Base-by-base conservation (phyloP, 2,113 vertebrate genomes). In the Dendropsophus ebraccatus region DNA sequence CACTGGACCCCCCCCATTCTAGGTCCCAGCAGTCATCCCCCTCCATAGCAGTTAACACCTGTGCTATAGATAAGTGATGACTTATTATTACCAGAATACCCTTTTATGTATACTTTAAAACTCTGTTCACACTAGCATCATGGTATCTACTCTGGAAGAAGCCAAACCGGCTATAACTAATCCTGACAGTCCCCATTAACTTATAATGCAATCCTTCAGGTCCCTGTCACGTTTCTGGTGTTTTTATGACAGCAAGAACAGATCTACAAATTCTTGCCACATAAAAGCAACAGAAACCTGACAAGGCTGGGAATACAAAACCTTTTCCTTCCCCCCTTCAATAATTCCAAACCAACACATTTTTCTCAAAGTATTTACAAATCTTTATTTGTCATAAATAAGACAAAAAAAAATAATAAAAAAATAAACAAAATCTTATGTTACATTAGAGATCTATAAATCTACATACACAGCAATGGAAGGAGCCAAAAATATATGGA, bases 311-410 rank as follows among this genome's bases (percentile, higher is more conserved):
- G 16, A 62, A 13, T 25, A 25, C 10, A n/a, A n/a, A n/a, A n/a
- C n/a, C n/a, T n/a, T n/a, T n/a, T n/a, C n/a, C n/a, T n/a, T n/a
- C n/a, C n/a, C n/a, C n/a, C n/a, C n/a, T n/a, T n/a, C n/a, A 13
- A 25, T 25, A 28, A 62, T 13, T 25, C 12, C 60, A 30, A 30
- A 28, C 25, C 14, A 16, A 13, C 25, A 3, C 4, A 11, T 12
- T 60, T n/a, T 60, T 11, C 11, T 6, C n/a, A 25, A 25, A n/a
- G 2, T 11, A 9, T 75, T 25, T 50, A 16, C 73, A 75, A n/a
- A 47, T 54, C 28, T 78, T 78, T 78, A 78, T 56, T 78, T 4
- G 1, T 78, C 50, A 78, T 78, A 78, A 78, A 78, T 78, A 56
- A 78, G 35, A 78, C 21, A 78, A 50, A 77, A 9, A 77, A 32